Percentiles rank a stretch among this genome's conserved stretches.
Evolutionary conservation across 2,888 invertebrate species (phyloP).

Genomic region (Bombylius major): DNA sequence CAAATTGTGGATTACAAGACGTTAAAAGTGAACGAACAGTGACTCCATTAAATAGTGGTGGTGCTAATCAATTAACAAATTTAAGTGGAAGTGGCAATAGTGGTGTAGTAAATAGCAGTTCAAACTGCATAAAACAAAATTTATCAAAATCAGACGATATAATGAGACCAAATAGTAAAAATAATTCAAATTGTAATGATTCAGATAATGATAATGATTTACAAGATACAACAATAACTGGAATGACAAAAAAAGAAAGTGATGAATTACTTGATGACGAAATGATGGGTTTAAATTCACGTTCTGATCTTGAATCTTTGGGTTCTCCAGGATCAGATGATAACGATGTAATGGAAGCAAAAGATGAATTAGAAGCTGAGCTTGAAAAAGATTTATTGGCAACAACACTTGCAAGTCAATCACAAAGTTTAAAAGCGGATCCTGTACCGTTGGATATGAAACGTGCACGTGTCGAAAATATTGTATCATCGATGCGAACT

Average conservation of each 20-base stretch:
- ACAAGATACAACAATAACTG: neutral
- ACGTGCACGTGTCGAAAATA: slow-evolving; percentile 88
- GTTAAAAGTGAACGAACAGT: slow-evolving; percentile 24
- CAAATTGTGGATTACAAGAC: neutral
- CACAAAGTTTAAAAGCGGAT: slow-evolving; percentile 27
- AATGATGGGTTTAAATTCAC: slow-evolving; percentile 30
- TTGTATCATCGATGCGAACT: slow-evolving; percentile 85
- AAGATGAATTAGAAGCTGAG: slow-evolving; percentile 53
- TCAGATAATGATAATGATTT: slow-evolving; percentile 1
- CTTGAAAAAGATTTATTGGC: slow-evolving; percentile 42
- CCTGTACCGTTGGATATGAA: slow-evolving; percentile 67
- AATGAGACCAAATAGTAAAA: neutral
- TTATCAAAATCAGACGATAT: neutral
- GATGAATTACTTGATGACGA: slow-evolving; percentile 34
- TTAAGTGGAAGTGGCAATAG: slow-evolving; percentile 1
- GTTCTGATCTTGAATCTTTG: slow-evolving; percentile 40
- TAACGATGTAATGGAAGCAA: slow-evolving; percentile 44
- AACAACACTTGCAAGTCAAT: slow-evolving; percentile 22
- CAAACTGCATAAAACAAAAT: neutral
- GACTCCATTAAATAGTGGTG: slow-evolving; percentile 19
- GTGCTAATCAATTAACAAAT: slow-evolving; percentile 2
- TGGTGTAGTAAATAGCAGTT: neutral
- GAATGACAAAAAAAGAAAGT: slow-evolving; percentile 26
- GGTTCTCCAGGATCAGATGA: slow-evolving; percentile 42
- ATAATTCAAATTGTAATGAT: neutral